These are phyloP conservation scores for Typhlomys cinereus DNA, from an alignment of 2,113 vertebrate genomes.

Conservation along the genomic window DNA sequence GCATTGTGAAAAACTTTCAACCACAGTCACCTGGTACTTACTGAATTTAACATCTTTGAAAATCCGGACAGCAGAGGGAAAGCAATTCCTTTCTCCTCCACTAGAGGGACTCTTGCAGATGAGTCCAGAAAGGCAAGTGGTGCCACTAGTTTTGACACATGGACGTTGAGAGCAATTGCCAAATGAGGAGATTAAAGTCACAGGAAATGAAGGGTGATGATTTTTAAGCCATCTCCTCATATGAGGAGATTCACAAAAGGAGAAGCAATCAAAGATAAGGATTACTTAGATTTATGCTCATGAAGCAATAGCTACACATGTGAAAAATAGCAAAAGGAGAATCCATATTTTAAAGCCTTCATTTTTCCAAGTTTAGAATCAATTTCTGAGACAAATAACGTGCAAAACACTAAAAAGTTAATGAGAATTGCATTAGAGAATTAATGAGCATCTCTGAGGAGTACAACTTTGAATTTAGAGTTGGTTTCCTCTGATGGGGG, in stretches of 20 bases:
- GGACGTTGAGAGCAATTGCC: constrained; percentile 47
- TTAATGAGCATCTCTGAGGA: constrained; percentile 23
- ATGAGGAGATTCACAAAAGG: constrained; percentile 11
- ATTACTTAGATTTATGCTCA: constrained; percentile 60
- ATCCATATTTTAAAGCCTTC: constrained; percentile 45
- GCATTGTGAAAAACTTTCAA: constrained; percentile 13
- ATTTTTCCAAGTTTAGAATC: constrained; percentile 64
- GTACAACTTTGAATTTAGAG: constrained; percentile 27
- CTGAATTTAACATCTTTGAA: neutral
- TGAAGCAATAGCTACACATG: constrained; percentile 51
- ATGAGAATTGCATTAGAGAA: constrained; percentile 50
- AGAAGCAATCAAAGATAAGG: constrained; percentile 42
- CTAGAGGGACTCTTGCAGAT: neutral
- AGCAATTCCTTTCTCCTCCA: neutral
- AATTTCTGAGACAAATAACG: constrained; percentile 78
- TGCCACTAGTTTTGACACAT: neutral
- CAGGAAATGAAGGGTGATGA: constrained; percentile 46
- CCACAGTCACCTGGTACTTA: neutral
- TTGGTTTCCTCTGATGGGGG: neutral
- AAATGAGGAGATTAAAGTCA: constrained; percentile 8
- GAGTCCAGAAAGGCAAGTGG: neutral
- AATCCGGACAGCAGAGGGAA: neutral
- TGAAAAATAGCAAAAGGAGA: constrained; percentile 11
- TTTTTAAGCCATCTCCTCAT: constrained; percentile 47
- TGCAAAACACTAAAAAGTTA: constrained; percentile 59